Percentiles rank a stretch among this genome's conserved stretches.
Conservation (phyloP, 2,888 invertebrate species). For the Eledona agricola region DNA sequence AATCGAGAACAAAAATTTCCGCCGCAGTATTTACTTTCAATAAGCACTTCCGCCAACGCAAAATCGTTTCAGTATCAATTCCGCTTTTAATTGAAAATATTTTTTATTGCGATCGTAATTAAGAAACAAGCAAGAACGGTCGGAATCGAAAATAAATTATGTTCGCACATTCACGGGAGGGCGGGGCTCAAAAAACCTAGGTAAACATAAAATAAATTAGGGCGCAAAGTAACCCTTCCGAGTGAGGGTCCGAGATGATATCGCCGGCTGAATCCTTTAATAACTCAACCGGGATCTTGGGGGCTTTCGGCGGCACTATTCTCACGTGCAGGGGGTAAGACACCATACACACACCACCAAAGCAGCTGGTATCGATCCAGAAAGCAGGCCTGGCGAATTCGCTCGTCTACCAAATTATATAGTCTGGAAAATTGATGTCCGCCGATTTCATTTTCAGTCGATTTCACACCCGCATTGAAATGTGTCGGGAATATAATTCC, state of each 20-base stretch:
- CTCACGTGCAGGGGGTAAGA: slow-evolving; percentile 35
- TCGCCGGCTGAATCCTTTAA: slow-evolving; percentile 40
- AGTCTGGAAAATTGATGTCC: slow-evolving; percentile 61
- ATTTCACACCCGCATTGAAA: slow-evolving; percentile 59
- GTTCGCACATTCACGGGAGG: no score
- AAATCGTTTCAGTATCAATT: no score
- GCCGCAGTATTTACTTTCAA: no score
- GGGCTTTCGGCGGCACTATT: slow-evolving; percentile 36
- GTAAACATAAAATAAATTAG: slow-evolving; percentile 20
- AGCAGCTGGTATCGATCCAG: slow-evolving; percentile 41
- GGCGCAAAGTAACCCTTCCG: slow-evolving; percentile 26
- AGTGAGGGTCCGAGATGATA: slow-evolving; percentile 20
- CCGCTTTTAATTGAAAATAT: no score
- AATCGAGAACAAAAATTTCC: no score
- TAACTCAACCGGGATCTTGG: slow-evolving; percentile 44
- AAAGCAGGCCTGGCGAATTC: slow-evolving; percentile 36
- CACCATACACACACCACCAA: slow-evolving; percentile 27
- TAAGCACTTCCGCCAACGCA: no score
- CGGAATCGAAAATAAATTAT: no score
- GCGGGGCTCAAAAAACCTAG: no score
- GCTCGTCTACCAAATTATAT: slow-evolving; percentile 54
- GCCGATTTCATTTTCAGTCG: slow-evolving; percentile 61
- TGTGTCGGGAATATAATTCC: slow-evolving; percentile 59
- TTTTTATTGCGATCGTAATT: no score
- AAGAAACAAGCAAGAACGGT: no score